Percentiles rank a stretch among this genome's conserved stretches.
Conservation (phyloP, 2,113 vertebrate species). For the Thunnus maccoyii region DNA sequence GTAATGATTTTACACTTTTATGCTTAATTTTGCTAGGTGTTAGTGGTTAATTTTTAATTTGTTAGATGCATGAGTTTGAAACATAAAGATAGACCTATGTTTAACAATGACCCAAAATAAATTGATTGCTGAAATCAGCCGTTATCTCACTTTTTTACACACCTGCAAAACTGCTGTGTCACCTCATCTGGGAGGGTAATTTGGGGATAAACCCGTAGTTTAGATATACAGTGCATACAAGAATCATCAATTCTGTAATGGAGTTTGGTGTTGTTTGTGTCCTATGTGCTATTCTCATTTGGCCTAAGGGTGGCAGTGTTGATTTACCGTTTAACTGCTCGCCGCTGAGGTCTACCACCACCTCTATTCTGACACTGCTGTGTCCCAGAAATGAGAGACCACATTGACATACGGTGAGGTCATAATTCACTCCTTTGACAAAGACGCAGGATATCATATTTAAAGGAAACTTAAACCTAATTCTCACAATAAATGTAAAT, state of each 20-base stretch:
- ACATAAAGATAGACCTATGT: neutral
- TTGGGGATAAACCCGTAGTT: neutral
- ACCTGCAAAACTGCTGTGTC: neutral
- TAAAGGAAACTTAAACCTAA: neutral
- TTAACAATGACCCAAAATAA: neutral
- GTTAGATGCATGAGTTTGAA: neutral
- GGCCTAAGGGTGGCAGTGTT: constrained; percentile 86
- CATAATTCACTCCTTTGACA: neutral
- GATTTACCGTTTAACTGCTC: constrained; percentile 65
- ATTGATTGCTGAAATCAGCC: neutral
- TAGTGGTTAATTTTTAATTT: neutral
- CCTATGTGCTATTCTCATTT: constrained; percentile 55
- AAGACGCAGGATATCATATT: neutral
- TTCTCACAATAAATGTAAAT: neutral
- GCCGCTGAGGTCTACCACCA: neutral
- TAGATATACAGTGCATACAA: neutral
- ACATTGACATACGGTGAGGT: neutral
- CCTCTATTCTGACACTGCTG: neutral
- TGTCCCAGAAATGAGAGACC: constrained; percentile 29
- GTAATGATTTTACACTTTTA: neutral
- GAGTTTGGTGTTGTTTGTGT: neutral
- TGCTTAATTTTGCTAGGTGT: neutral
- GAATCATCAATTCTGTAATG: neutral
- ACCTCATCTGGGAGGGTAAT: neutral
- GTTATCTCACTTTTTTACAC: neutral